Evolutionary conservation across 2,888 invertebrate species (phyloP).

Genomic region (Emmelina monodactyla): DNA sequence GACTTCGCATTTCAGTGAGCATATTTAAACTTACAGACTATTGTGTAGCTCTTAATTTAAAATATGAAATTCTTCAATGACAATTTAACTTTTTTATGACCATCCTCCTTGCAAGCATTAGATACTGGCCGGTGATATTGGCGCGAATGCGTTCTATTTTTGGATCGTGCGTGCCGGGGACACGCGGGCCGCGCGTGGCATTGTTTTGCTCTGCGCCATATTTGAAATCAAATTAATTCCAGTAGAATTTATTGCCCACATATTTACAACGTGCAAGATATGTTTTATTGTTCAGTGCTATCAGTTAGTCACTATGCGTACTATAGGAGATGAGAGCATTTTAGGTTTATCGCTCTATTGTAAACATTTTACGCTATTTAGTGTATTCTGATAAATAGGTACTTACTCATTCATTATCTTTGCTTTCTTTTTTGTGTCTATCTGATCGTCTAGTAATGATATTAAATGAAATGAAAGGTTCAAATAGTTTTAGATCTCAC

Average conservation of each 20-base stretch:
- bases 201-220: slow-evolving; percentile 42
- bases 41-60: too few relatives aligned
- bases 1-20: too few relatives aligned
- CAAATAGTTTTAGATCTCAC: too few relatives aligned
- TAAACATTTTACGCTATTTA: slow-evolving; percentile 31
- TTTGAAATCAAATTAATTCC: background rate
- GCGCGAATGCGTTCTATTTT: slow-evolving; percentile 38
- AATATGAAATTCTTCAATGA: too few relatives aligned
- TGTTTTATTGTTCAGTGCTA: slow-evolving; percentile 30
- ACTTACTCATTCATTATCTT: too few relatives aligned
- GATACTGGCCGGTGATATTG: slow-evolving; percentile 1
- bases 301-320: slow-evolving; percentile 31
- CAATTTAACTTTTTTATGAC: too few relatives aligned
- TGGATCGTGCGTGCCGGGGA: slow-evolving; percentile 29
- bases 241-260: slow-evolving; percentile 22
- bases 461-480: too few relatives aligned
- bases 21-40: too few relatives aligned
- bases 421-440: too few relatives aligned
- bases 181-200: slow-evolving; percentile 52
- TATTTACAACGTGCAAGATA: slow-evolving; percentile 41
- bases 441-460: too few relatives aligned
- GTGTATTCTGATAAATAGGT: too few relatives aligned
- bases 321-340: slow-evolving; percentile 12
- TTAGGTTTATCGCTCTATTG: slow-evolving; percentile 26
- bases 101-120: too few relatives aligned